A percentile compares a stretch with the other conserved stretches of the same genome.
These are phyloP conservation scores for Lonchura striata DNA, from an alignment of 2,113 vertebrate species.

Conservation along the genomic window DNA sequence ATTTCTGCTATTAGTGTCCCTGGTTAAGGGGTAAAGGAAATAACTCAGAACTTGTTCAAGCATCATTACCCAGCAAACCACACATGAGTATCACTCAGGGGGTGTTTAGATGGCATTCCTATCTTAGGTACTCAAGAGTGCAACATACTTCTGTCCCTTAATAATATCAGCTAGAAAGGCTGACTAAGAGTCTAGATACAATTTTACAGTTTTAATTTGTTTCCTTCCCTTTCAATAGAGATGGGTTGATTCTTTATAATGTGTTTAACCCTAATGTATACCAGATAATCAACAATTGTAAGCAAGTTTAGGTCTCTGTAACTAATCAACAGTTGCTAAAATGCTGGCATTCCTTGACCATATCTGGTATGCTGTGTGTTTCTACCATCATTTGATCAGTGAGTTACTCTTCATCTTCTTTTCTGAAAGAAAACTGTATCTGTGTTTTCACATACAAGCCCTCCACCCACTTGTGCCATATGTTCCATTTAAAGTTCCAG, in stretches of 20 bases:
- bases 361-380: conserved; percentile 35
- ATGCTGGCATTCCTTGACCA: conserved; percentile 13
- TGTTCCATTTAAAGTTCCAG: conserved; percentile 51
- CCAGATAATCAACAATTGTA: not conserved
- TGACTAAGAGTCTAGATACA: not conserved
- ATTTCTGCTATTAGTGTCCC: conserved; percentile 48
- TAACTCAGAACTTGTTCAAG: conserved; percentile 37
- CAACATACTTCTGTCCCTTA: not conserved
- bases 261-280: not conserved
- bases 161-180: not conserved
- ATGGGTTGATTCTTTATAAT: not conserved
- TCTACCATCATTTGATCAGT: conserved; percentile 7
- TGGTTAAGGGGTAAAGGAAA: conserved; percentile 24
- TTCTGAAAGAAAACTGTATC: conserved; percentile 21
- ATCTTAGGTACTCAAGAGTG: conserved; percentile 35
- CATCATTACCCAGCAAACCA: conserved; percentile 3
- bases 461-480: conserved; percentile 12
- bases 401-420: not conserved
- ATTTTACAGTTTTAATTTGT: not conserved
- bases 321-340: conserved; percentile 31
- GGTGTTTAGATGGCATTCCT: conserved; percentile 52
- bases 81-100: not conserved
- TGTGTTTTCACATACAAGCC: conserved; percentile 26
- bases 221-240: not conserved
- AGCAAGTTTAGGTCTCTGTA: conserved; percentile 1